Evolutionary conservation across 2,888 invertebrate species (phyloP).

Genomic region (Scelioninae gen. 1): DNA sequence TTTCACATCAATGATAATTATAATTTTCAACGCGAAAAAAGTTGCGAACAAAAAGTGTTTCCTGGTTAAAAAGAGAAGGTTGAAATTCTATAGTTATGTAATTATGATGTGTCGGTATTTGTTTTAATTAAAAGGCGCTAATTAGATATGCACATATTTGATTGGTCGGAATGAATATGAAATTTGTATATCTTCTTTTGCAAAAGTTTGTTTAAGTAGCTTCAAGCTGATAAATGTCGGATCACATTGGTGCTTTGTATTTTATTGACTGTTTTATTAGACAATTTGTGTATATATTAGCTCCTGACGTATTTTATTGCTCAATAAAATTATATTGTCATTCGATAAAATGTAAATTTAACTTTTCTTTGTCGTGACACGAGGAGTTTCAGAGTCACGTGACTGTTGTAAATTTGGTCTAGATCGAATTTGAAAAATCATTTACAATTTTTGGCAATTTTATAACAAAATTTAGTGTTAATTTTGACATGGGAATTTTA

Average conservation of each 20-base stretch:
- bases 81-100: too few species aligned
- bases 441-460: too few species aligned
- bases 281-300: slow-evolving; percentile 7
- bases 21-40: too few species aligned
- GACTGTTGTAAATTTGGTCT: too few species aligned
- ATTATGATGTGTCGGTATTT: too few species aligned
- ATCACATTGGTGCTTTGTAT: not conserved
- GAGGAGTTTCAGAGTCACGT: not conserved
- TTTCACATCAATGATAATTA: too few species aligned
- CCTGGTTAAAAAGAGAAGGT: not conserved
- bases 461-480: too few species aligned
- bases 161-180: not conserved
- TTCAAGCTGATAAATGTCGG: not conserved
- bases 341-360: slow-evolving; percentile 5
- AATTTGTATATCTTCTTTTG: not conserved
- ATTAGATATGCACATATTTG: too few species aligned
- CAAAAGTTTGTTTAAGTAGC: too few species aligned
- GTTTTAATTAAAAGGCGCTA: too few species aligned
- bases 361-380: not conserved
- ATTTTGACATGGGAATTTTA: too few species aligned
- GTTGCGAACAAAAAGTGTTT: not conserved
- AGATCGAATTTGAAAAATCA: too few species aligned
- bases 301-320: slow-evolving; percentile 12
- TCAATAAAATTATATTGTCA: slow-evolving; percentile 8
- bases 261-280: slow-evolving; percentile 1